phyloP scores from a whole-genome alignment of 2,113 vertebrate species.

The Paedocypris sp. region DNA sequence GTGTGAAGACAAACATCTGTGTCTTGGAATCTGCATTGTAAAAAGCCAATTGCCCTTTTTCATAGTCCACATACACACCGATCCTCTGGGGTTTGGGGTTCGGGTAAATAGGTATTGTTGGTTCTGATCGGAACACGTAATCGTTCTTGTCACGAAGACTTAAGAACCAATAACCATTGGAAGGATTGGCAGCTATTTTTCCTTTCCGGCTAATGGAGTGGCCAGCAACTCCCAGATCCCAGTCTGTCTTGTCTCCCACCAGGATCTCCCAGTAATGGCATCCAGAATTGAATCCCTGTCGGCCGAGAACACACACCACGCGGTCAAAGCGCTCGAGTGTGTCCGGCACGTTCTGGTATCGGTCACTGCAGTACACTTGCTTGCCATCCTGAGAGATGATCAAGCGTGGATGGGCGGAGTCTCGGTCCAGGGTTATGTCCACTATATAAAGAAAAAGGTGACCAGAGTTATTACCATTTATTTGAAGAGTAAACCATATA shows the following conservation, averaged over 20 bases:
- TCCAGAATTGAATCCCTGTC: constrained; percentile 51
- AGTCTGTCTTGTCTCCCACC: constrained; percentile 60
- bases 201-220: constrained; percentile 52
- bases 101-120: constrained; percentile 32
- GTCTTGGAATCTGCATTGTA: constrained; percentile 44
- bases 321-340: constrained; percentile 52
- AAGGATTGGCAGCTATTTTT: constrained; percentile 53
- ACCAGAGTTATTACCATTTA: background rate
- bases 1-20: constrained; percentile 48
- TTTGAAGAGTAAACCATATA: background rate
- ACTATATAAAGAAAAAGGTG: constrained; percentile 32
- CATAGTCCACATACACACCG: constrained; percentile 51
- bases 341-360: constrained; percentile 37
- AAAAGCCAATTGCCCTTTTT: constrained; percentile 55
- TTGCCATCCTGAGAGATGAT: constrained; percentile 53
- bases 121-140: constrained; percentile 48
- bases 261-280: constrained; percentile 59
- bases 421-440: constrained; percentile 52
- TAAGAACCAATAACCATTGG: constrained; percentile 62
- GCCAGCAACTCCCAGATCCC: constrained; percentile 59
- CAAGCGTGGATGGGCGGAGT: constrained; percentile 57
- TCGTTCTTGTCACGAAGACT: constrained; percentile 50
- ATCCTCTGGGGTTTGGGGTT: constrained; percentile 32
- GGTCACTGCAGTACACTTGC: constrained; percentile 49
- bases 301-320: constrained; percentile 57